Evolutionary conservation across 2,797 vertebrate species (phyloP).

Genomic region (Trematomus bernacchii): DNA sequence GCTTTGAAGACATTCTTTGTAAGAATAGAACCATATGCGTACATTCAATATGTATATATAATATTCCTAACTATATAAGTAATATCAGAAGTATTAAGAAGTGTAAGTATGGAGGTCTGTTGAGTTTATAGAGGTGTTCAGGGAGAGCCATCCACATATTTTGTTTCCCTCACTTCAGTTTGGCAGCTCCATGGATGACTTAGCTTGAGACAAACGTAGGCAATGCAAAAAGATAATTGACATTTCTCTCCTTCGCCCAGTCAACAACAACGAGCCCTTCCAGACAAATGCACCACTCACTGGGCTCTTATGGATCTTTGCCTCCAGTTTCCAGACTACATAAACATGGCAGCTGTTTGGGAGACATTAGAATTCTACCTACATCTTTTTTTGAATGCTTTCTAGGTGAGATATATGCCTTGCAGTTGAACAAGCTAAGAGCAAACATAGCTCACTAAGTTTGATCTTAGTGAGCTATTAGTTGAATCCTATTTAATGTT

Average conservation of each 20-base stretch:
- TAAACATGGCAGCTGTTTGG: background rate
- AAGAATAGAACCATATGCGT: background rate
- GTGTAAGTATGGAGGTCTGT: background rate
- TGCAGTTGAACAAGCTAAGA: background rate
- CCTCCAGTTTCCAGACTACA: background rate
- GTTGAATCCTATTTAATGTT: too few relatives aligned
- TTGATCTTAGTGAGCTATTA: background rate
- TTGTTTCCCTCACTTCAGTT: constrained; percentile 8
- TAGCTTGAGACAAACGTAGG: constrained; percentile 41
- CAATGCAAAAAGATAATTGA: constrained; percentile 40
- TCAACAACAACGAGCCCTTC: constrained; percentile 19
- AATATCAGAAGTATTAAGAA: background rate
- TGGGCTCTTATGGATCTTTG: constrained; percentile 5
- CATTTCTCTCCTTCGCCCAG: constrained; percentile 30
- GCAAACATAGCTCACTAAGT: background rate
- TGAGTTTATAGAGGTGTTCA: background rate
- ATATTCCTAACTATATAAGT: constrained; percentile 3
- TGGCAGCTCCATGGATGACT: constrained; percentile 41
- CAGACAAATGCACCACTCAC: constrained; percentile 22
- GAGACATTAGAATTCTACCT: background rate
- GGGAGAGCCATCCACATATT: constrained; percentile 14
- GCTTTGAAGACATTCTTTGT: background rate
- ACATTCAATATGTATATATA: too few relatives aligned
- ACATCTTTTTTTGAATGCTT: constrained; percentile 3
- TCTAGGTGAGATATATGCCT: background rate